Evolutionary conservation across 1,140 invertebrate genomes (phyloP).

Genomic region (Drosophila nikananu): DNA sequence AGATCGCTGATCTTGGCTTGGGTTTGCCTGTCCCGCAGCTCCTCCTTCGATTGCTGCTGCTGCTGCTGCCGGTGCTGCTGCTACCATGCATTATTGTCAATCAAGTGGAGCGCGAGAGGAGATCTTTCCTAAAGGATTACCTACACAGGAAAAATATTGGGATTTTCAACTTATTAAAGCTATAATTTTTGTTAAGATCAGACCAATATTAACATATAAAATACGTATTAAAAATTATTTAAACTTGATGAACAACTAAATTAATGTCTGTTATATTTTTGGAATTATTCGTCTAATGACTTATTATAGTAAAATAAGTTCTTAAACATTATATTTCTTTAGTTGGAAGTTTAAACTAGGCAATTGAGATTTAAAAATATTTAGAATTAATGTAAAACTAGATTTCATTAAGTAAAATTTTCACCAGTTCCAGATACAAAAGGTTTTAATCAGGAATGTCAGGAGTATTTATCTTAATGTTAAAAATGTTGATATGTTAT

Average conservation of each 20-base stretch:
- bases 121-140: slow-evolving; percentile 58
- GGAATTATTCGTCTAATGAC: no score
- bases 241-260: background rate
- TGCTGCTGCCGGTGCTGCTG: slow-evolving; percentile 54
- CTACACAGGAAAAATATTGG: slow-evolving; percentile 35
- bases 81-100: slow-evolving; percentile 84
- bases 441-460: background rate
- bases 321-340: background rate
- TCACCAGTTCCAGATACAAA: no score
- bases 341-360: background rate
- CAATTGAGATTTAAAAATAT: background rate
- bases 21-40: slow-evolving; percentile 18
- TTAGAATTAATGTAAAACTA: no score
- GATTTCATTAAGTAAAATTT: background rate
- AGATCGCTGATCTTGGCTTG: slow-evolving; percentile 58
- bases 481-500: background rate
- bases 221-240: background rate
- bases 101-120: slow-evolving; percentile 62
- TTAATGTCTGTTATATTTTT: background rate
- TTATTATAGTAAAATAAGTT: background rate
- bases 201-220: background rate
- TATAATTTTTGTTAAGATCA: background rate
- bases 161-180: background rate
- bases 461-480: background rate
- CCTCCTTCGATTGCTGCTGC: slow-evolving; percentile 32